Evolutionary conservation across 2,888 invertebrate species (phyloP), one percentile per base, ranked within the genome.

Genomic region (Rosalia funebris): DNA sequence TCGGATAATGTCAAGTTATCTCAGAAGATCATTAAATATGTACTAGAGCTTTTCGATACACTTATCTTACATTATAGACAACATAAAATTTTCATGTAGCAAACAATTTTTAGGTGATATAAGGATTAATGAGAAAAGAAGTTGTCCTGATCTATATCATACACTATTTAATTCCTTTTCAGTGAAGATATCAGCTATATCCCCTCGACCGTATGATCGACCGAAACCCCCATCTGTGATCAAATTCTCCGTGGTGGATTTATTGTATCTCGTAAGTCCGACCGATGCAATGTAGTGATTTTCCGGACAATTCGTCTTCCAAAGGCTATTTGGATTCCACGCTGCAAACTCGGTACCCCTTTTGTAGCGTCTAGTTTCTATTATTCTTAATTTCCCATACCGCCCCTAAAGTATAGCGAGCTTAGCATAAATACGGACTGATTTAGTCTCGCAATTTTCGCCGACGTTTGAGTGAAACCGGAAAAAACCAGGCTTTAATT

Each of bases 221-320:
- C 1, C 7, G 16, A 41, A 44, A 15, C 34, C 36, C 4, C n/a
- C n/a, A n/a, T n/a, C n/a, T n/a, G 19, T 15, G 20, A 39, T 39
- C 19, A 11, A 36, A 14, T 14, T 25, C 4, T n/a, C 39, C 11
- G 25, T 50, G 10, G n/a, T 4, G 17, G 16, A 50, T 77, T 76
- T 77, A 77, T 77, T 73, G 74, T 73, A 73, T 75, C 72, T 74
- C 67, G 72, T 72, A 74, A 73, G 72, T 71, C 65, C 69, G 71
- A 72, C 74, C 74, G n/a, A n/a, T n/a, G n/a, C n/a, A 73, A 67
- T 77, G 76, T 76, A 75, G 75, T 77, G 77, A 78, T 78, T 78
- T 77, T 78, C 76, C 73, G 64, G 66, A 72, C 73, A 70, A 77
- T 78, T 70, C 75, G 69, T 78, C 77, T 77, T 74, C 11, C 39